These are phyloP conservation scores for Mastigias papua DNA, from an alignment of 30 jellyfish, hydroid and myxozoan genomes.

Conservation along the genomic window DNA sequence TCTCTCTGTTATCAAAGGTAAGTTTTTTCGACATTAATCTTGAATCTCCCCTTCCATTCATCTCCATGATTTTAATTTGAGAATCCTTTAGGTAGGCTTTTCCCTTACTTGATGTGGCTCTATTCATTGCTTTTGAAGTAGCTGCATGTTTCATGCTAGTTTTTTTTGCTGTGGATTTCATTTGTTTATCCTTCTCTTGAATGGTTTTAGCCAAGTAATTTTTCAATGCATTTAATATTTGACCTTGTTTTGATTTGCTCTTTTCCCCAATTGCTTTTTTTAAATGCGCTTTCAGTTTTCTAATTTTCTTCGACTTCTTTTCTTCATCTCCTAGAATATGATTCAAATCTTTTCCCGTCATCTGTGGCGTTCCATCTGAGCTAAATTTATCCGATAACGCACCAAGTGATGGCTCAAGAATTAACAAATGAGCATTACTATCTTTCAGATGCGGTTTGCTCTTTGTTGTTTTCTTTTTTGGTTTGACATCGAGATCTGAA, in stretches of 20 bases:
- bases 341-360: slow-evolving; percentile 26
- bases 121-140: not conserved
- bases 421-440: slow-evolving; percentile 19
- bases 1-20: not conserved
- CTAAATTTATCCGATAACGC: slow-evolving; percentile 10
- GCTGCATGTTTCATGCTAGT: not conserved
- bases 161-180: not conserved
- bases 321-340: not conserved
- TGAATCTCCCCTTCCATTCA: not conserved
- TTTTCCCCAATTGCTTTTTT: not conserved
- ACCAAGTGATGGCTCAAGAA: slow-evolving; percentile 41
- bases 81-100: not conserved
- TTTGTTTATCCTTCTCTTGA: slow-evolving; percentile 1
- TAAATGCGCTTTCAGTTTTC: not conserved
- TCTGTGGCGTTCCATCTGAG: slow-evolving; percentile 24
- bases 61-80: not conserved
- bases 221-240: not conserved
- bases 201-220: not conserved
- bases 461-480: slow-evolving; percentile 22
- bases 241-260: not conserved
- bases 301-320: not conserved
- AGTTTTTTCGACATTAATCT: not conserved
- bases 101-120: not conserved
- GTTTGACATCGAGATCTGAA: not conserved
- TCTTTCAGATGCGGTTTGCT: slow-evolving; percentile 4